Conservation (phyloP, 2,888 invertebrate genomes). For the Xanthia icteritia region DNA sequence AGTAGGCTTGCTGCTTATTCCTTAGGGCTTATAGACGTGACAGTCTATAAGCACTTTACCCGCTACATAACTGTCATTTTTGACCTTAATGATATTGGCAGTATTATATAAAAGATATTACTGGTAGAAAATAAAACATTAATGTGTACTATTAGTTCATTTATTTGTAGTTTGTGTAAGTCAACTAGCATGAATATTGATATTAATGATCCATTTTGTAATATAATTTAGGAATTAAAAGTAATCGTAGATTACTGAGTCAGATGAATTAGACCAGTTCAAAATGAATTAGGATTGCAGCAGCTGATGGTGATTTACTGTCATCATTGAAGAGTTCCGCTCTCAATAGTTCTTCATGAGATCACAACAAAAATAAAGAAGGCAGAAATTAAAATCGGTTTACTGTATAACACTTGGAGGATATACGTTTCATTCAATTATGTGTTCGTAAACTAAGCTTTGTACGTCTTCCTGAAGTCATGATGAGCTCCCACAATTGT, state of each 20-base stretch:
- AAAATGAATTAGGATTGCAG: neutral
- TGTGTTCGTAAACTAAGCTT: conserved; percentile 14
- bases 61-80: neutral
- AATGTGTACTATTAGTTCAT: neutral
- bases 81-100: neutral
- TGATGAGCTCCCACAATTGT: neutral
- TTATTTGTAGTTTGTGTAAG: too few relatives aligned
- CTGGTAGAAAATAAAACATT: neutral
- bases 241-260: neutral
- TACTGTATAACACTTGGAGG: neutral
- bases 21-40: conserved; percentile 6
- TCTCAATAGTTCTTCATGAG: neutral
- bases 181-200: neutral
- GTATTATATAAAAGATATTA: neutral
- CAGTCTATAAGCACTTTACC: neutral
- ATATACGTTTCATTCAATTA: neutral
- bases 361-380: neutral
- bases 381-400: neutral
- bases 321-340: neutral
- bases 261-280: neutral
- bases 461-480: conserved; percentile 31
- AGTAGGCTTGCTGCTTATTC: neutral
- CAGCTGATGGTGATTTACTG: neutral
- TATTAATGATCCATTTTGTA: neutral
- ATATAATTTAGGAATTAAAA: neutral